These are phyloP conservation scores for Drosophila colorata DNA, from an alignment of 2,888 invertebrate genomes.

Conservation along the genomic window DNA sequence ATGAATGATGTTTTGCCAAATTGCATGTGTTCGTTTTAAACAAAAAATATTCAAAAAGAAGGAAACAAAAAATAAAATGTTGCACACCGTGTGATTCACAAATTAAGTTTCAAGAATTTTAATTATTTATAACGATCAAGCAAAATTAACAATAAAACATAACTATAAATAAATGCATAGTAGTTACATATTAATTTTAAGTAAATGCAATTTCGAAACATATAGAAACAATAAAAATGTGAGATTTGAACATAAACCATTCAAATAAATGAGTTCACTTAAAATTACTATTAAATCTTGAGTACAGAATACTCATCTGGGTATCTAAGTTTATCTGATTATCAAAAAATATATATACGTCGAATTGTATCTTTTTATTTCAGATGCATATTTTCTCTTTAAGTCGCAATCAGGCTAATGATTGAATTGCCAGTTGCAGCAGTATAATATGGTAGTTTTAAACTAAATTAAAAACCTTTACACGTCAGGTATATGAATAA, in stretches of 20 bases:
- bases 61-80: slow-evolving; percentile 23
- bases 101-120: slow-evolving; percentile 72
- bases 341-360: too few relatives aligned
- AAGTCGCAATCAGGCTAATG: too few relatives aligned
- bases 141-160: slow-evolving; percentile 61
- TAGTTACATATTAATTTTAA: slow-evolving; percentile 75
- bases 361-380: too few relatives aligned
- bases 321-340: too few relatives aligned
- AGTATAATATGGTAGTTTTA: background rate
- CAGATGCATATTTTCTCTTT: too few relatives aligned
- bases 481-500: too few relatives aligned
- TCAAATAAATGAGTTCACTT: slow-evolving; percentile 1
- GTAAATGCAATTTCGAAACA: slow-evolving; percentile 78
- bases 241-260: slow-evolving; percentile 68
- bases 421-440: background rate
- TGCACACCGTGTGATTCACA: slow-evolving; percentile 59
- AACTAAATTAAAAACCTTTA: too few relatives aligned
- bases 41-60: slow-evolving; percentile 23
- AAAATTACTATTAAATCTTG: background rate
- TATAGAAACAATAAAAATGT: slow-evolving; percentile 79
- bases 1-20: slow-evolving; percentile 64
- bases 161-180: slow-evolving; percentile 65
- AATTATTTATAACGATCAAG: slow-evolving; percentile 65
- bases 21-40: slow-evolving; percentile 72
- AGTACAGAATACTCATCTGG: too few relatives aligned